Conservation (phyloP, 2,888 invertebrate genomes). For the Drosophila ustulata region DNA sequence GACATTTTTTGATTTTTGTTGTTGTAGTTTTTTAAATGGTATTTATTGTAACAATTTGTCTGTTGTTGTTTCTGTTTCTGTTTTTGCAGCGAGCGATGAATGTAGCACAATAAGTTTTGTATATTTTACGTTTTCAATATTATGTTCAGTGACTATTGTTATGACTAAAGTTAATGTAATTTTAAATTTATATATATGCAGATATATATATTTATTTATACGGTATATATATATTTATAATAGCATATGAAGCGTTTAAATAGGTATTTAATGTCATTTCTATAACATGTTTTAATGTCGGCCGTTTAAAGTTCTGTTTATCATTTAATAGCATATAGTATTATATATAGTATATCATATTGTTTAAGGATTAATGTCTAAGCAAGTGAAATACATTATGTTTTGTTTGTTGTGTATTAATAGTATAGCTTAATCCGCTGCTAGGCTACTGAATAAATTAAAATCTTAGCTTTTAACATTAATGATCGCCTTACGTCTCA, state of each 20-base stretch:
- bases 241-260: slow-evolving; percentile 78
- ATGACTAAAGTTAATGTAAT: slow-evolving; percentile 73
- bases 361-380: slow-evolving; percentile 58
- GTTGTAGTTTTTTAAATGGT: slow-evolving; percentile 31
- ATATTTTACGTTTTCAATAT: slow-evolving; percentile 33
- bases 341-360: slow-evolving; percentile 47
- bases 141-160: slow-evolving; percentile 71
- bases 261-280: slow-evolving; percentile 67
- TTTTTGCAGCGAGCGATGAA: slow-evolving; percentile 63
- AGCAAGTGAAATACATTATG: slow-evolving; percentile 64
- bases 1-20: slow-evolving; percentile 48
- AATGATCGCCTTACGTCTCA: slow-evolving; percentile 33
- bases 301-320: slow-evolving; percentile 26
- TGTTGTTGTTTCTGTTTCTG: slow-evolving; percentile 31
- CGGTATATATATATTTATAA: slow-evolving; percentile 60
- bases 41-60: slow-evolving; percentile 70
- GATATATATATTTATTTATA: slow-evolving; percentile 41
- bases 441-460: slow-evolving; percentile 74
- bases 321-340: slow-evolving; percentile 44
- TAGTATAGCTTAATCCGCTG: slow-evolving; percentile 59
- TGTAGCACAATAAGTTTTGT: slow-evolving; percentile 55
- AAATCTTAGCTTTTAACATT: slow-evolving; percentile 63
- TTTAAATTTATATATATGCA: slow-evolving; percentile 34
- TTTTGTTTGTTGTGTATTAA: slow-evolving; percentile 48
- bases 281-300: slow-evolving; percentile 66